phyloP scores from a whole-genome alignment of 2,888 invertebrate genomes.

The Drosophila merina region DNA sequence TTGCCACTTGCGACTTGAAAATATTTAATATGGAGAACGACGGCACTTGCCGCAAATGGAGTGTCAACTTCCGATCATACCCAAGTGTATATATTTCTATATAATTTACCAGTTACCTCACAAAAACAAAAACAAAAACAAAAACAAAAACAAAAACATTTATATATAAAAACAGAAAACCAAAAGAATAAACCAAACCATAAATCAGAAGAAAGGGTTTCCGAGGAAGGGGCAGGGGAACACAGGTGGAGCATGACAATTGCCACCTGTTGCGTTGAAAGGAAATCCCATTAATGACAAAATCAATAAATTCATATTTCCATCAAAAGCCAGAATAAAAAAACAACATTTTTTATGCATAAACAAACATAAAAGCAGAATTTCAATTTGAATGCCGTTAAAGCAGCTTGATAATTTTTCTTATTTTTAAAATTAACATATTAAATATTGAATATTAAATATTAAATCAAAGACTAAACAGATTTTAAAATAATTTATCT shows the following conservation, averaged over 20 bases:
- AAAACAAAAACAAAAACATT: background rate
- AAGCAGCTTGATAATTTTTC: slow-evolving; percentile 33
- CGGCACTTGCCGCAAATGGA: slow-evolving; percentile 71
- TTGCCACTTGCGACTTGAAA: slow-evolving; percentile 26
- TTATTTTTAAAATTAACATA: slow-evolving; percentile 23
- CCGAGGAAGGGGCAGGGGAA: background rate
- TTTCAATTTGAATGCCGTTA: slow-evolving; percentile 61
- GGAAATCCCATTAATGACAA: slow-evolving; percentile 75
- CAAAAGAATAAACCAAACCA: slow-evolving; percentile 5
- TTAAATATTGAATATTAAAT: slow-evolving; percentile 61
- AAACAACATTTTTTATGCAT: slow-evolving; percentile 21
- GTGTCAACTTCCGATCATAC: slow-evolving; percentile 63
- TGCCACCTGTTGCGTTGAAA: slow-evolving; percentile 67
- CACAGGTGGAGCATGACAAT: slow-evolving; percentile 62
- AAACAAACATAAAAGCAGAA: slow-evolving; percentile 52
- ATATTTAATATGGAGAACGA: slow-evolving; percentile 71
- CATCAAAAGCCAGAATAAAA: slow-evolving; percentile 41
- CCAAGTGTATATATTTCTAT: slow-evolving; percentile 28
- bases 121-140: background rate
- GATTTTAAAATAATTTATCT: background rate
- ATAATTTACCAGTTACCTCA: slow-evolving; percentile 54
- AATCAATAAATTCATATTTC: slow-evolving; percentile 70
- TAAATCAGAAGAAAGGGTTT: slow-evolving; percentile 14
- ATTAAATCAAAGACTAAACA: slow-evolving; percentile 59
- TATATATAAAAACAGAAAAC: background rate